These are phyloP conservation scores for Pteropus alecto DNA, from an alignment of 2,113 vertebrate species.

Conservation along the genomic window DNA sequence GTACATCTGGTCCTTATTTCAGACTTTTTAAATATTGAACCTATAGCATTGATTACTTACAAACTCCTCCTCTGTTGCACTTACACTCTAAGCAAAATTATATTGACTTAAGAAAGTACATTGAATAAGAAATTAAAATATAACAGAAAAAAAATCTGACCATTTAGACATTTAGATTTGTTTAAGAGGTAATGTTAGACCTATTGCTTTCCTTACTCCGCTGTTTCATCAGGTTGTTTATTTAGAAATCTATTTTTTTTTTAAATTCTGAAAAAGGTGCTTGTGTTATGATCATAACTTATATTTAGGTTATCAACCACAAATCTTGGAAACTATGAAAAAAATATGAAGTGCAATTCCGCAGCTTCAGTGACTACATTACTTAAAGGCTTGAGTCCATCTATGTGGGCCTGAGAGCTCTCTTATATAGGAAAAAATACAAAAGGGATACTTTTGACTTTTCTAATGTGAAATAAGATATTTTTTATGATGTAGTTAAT, in stretches of 20 bases:
- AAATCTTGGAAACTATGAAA: not conserved
- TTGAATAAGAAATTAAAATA: not conserved
- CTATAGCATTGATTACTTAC: not conserved
- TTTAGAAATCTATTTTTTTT: not conserved
- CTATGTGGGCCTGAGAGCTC: fast-evolving
- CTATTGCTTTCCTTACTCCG: fast-evolving
- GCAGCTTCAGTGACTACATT: not conserved
- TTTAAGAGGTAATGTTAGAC: not conserved
- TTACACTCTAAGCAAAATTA: not conserved
- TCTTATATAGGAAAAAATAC: not conserved
- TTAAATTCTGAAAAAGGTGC: not conserved
- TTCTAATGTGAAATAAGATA: not conserved
- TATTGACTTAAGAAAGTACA: not conserved
- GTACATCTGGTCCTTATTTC: not conserved
- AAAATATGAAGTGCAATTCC: not conserved
- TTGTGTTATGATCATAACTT: not conserved
- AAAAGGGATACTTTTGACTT: not conserved
- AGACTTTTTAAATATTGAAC: not conserved
- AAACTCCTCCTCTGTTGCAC: not conserved
- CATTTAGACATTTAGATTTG: not conserved
- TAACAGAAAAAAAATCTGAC: not conserved
- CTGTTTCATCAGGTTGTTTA: not conserved
- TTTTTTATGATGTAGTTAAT: not conserved
- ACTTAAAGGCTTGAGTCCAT: not conserved
- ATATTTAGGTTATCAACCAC: not conserved